These are phyloP conservation scores for Neoseiulus cucumeris DNA, from an alignment of 1,140 invertebrate species.

Conservation along the genomic window DNA sequence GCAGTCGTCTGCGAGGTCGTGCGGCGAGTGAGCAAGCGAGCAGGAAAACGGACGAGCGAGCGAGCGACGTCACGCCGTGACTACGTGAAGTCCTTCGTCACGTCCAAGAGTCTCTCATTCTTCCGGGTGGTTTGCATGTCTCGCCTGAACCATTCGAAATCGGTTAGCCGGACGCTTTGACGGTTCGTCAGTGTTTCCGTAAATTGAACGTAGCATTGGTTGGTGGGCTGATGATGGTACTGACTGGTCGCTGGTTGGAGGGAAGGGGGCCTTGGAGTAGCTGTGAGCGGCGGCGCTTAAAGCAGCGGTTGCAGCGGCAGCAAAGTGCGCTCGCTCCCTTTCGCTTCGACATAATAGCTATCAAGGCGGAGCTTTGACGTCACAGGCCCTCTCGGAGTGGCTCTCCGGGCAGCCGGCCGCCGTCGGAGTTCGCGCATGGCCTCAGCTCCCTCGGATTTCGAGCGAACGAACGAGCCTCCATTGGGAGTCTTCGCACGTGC, in stretches of 20 bases:
- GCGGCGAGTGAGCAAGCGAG: no score
- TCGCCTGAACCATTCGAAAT: no score
- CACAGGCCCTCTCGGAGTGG: slow-evolving; percentile 11
- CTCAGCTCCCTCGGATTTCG: neutral
- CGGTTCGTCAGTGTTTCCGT: no score
- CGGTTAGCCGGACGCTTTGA: no score
- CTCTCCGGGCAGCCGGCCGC: neutral
- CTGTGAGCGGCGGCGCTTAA: neutral
- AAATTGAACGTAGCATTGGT: no score
- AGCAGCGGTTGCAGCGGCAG: neutral
- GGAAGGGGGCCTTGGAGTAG: neutral
- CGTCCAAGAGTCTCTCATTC: neutral
- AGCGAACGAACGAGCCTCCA: neutral
- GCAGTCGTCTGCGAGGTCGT: no score
- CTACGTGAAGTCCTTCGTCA: slow-evolving; percentile 7
- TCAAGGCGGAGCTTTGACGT: slow-evolving; percentile 8
- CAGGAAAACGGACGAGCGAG: neutral
- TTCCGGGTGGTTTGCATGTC: no score
- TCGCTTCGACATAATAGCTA: slow-evolving; percentile 8
- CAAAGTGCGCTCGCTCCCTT: neutral
- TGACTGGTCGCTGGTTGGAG: neutral
- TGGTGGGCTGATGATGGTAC: neutral
- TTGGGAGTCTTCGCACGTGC: slow-evolving; percentile 11
- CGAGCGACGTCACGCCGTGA: slow-evolving; percentile 1
- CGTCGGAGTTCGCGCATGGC: neutral